Percentiles rank a stretch among this genome's conserved stretches.
These are phyloP conservation scores for Himantopus leucocephalus DNA, from an alignment of 2,113 vertebrate species.

Conservation along the genomic window DNA sequence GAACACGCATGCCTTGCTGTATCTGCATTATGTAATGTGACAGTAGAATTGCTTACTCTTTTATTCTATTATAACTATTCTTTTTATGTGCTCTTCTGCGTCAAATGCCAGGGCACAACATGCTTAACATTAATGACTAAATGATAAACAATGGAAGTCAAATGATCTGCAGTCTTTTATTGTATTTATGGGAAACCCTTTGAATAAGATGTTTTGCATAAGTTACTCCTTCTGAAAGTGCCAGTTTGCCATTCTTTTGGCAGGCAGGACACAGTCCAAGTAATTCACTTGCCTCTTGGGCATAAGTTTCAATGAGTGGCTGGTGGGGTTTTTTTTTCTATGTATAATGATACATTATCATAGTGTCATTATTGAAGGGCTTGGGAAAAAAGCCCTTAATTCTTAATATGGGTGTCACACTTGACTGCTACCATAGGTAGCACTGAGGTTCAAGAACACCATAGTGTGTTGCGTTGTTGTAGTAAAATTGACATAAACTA, in stretches of 20 bases:
- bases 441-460: background rate
- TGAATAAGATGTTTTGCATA: background rate
- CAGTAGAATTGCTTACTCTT: background rate
- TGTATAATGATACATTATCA: background rate
- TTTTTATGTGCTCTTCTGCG: background rate
- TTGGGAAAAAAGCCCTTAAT: background rate
- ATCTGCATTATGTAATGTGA: background rate
- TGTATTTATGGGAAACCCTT: background rate
- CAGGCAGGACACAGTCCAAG: background rate
- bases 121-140: constrained; percentile 20
- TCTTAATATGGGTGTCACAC: background rate
- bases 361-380: constrained; percentile 12
- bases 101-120: background rate
- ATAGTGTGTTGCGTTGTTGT: background rate
- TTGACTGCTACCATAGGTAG: background rate
- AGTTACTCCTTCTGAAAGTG: background rate
- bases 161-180: background rate
- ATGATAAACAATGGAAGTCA: background rate
- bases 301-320: background rate
- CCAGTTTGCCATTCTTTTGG: background rate
- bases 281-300: background rate
- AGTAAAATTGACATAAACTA: too few species aligned
- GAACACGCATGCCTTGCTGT: background rate
- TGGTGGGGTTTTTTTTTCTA: fast-evolving
- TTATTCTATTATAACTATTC: background rate